phyloP scores from a whole-genome alignment of 2,797 vertebrate genomes.

The Adrianichthys oophorus region DNA sequence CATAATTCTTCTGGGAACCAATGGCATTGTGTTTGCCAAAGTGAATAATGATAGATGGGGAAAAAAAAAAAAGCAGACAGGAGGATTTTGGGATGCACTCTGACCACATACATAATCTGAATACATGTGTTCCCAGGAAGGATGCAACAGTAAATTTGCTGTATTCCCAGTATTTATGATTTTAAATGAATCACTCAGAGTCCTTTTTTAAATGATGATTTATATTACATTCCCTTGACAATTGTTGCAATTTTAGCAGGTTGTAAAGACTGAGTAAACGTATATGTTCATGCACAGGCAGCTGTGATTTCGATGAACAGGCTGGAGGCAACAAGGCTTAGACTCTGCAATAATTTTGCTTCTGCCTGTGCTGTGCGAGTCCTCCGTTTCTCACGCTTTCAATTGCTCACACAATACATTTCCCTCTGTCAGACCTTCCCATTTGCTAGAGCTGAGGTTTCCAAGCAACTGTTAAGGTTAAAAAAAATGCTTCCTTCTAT shows the following conservation, averaged over 20 bases:
- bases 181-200: conserved; percentile 14
- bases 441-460: conserved; percentile 60
- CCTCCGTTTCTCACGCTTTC: conserved; percentile 83
- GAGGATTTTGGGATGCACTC: conserved; percentile 78
- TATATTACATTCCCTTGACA: conserved; percentile 20
- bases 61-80: conserved; percentile 73
- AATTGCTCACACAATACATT: conserved; percentile 78
- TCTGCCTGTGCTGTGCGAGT: conserved; percentile 83
- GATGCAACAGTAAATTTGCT: conserved; percentile 40
- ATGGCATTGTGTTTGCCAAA: conserved; percentile 86
- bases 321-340: conserved; percentile 24
- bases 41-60: conserved; percentile 87
- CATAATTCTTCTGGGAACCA: conserved; percentile 86
- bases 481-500: conserved; percentile 38
- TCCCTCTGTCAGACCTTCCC: conserved; percentile 56
- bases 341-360: conserved; percentile 33
- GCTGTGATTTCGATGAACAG: conserved; percentile 6
- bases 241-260: conserved; percentile 13
- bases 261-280: conserved; percentile 11
- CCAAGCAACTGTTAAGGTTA: conserved; percentile 57
- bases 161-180: conserved; percentile 38
- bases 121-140: conserved; percentile 65
- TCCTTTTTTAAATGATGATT: conserved; percentile 16
- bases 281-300: conserved; percentile 14
- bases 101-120: conserved; percentile 74